Evolutionary conservation across 1,140 invertebrate species (phyloP), one percentile per base, ranked within the genome.

Genomic region (Tetranychus urticae): DNA sequence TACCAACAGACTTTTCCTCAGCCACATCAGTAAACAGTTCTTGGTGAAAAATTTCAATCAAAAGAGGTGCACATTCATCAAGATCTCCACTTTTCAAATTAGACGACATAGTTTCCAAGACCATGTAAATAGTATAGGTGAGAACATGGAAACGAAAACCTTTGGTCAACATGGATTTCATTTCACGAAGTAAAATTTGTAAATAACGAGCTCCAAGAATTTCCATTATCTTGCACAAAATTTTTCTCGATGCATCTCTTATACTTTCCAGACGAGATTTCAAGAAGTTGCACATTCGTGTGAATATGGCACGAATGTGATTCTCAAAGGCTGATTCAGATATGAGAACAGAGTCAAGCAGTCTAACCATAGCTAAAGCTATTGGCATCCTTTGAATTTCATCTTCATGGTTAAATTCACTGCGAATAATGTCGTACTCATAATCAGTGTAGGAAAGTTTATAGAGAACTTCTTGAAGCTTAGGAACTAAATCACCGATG

Each of bases 101-200:
- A 1, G 73, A 66, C 65, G 82, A 81, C 56, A 96, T 70, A 47
- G 79, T 77, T 56, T 79, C 77, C 13, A 97, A 70, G 2, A 97
- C 76, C 0, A 82, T 77, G 71, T 96, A 86, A 3, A 93, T 78
- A 0, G 91, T 93, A 64, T 81, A 91, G 3, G 83, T 83, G 14
- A 97, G 74, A 0, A 97, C 88, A 68, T 97, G 91, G 31, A 92
- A 79, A 77, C 96, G 90, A 69, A 86, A 97, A 10, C 93, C 93
- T 70, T 82, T 80, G 0, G 80, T 87, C 56, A 97, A 74, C 7
- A 89, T 71, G 14, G 82, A 74, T 50, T 81, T 81, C 68, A 97
- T 78, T 72, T 94, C 88, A 60, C 80, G 78, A 4, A 97, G 70
- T 8, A 96, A 72, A 68, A 81, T 74, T 33, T 79, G 76, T 62